These are phyloP conservation scores for Drosophila parabipectinata DNA, from an alignment of 1,140 invertebrate genomes.

Conservation along the genomic window DNA sequence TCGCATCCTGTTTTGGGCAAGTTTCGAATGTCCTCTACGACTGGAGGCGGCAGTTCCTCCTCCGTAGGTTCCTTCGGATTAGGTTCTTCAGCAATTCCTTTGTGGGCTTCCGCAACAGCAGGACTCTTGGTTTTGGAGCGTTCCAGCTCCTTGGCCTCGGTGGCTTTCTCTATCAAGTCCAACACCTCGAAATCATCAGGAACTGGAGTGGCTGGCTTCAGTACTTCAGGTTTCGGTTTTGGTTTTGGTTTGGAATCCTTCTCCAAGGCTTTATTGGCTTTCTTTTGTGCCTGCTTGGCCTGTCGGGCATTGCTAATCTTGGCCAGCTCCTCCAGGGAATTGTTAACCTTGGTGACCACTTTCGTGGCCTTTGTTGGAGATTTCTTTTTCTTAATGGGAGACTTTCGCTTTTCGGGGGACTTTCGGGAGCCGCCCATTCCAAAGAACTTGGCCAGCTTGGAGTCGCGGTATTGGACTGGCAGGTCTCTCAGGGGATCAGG, in stretches of 20 bases:
- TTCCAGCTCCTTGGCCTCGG: constrained; percentile 59
- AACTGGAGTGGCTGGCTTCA: constrained; percentile 54
- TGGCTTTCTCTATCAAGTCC: constrained; percentile 64
- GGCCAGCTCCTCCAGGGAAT: constrained; percentile 63
- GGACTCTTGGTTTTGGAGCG: constrained; percentile 69
- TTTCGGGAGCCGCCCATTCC: constrained; percentile 52
- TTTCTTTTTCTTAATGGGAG: constrained; percentile 61
- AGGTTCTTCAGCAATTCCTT: neutral
- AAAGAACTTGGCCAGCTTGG: constrained; percentile 78
- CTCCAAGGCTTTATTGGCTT: constrained; percentile 10
- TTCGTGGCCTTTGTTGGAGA: constrained; percentile 42
- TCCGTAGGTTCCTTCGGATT: neutral
- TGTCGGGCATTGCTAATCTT: constrained; percentile 60
- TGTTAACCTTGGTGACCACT: constrained; percentile 38
- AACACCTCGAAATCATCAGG: constrained; percentile 70
- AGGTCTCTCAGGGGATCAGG: constrained; percentile 25
- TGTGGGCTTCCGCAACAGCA: constrained; percentile 12
- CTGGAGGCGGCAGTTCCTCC: neutral
- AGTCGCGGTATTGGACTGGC: constrained; percentile 70
- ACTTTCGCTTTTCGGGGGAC: constrained; percentile 69
- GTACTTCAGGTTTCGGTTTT: constrained; percentile 2
- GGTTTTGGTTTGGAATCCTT: neutral
- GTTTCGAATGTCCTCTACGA: constrained; percentile 72
- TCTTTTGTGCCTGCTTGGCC: constrained; percentile 46
- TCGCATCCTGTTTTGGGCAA: constrained; percentile 78